Conservation (phyloP, 2,888 invertebrate species). For the Pheosia gnoma region DNA sequence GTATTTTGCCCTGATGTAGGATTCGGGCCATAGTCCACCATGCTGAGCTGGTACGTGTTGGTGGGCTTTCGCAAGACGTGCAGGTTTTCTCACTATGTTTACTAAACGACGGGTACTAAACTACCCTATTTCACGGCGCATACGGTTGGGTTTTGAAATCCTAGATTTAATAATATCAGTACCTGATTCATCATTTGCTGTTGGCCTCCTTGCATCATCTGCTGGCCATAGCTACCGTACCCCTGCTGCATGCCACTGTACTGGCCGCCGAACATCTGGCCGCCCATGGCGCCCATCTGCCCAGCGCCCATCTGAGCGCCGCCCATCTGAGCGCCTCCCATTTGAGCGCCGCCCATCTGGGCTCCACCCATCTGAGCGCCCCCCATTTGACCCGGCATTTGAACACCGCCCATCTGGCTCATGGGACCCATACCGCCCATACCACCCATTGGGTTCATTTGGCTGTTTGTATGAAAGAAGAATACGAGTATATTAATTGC, state of each 20-base stretch:
- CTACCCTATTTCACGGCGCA: no score
- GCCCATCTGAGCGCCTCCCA: constrained; percentile 67
- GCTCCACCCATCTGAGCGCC: constrained; percentile 66
- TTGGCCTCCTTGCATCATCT: constrained; percentile 81
- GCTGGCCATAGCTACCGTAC: constrained; percentile 74
- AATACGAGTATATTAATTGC: neutral
- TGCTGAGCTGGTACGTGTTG: no score
- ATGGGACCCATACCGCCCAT: constrained; percentile 79
- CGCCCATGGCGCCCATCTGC: constrained; percentile 78
- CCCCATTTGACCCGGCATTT: constrained; percentile 70
- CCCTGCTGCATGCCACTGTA: constrained; percentile 86
- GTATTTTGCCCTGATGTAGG: no score
- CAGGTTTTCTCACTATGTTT: no score
- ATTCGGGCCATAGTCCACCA: no score
- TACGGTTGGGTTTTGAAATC: no score
- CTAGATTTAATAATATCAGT: constrained; percentile 2
- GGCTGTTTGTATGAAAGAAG: constrained; percentile 45
- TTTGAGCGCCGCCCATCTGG: constrained; percentile 69
- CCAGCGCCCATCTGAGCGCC: constrained; percentile 73
- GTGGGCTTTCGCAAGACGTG: no score
- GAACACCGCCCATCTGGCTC: constrained; percentile 71
- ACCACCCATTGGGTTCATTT: constrained; percentile 77
- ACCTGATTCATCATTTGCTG: constrained; percentile 83
- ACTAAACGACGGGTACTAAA: no score
- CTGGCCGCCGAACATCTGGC: constrained; percentile 85